Evolutionary conservation across 2,113 vertebrate species (phyloP).

Genomic region (Lichenostomus cassidix): DNA sequence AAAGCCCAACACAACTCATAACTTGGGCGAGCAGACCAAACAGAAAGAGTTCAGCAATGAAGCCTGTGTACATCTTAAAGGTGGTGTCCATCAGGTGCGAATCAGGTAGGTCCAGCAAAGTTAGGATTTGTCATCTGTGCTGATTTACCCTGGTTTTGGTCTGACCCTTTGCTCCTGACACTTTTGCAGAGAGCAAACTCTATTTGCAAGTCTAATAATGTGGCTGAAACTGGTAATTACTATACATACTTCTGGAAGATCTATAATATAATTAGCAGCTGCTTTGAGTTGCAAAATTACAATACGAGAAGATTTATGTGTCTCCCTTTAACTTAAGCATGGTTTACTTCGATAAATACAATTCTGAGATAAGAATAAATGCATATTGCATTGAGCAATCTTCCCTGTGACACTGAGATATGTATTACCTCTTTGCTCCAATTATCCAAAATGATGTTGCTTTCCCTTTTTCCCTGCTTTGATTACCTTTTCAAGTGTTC

Average conservation of each 20-base stretch:
- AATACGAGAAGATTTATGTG: constrained; percentile 72
- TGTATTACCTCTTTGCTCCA: constrained; percentile 65
- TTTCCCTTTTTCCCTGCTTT: constrained; percentile 69
- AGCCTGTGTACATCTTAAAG: not conserved
- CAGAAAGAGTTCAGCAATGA: not conserved
- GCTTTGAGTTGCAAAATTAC: constrained; percentile 70
- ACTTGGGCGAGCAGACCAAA: not conserved
- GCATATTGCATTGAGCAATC: constrained; percentile 63
- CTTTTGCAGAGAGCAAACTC: constrained; percentile 23
- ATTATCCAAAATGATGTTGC: constrained; percentile 72
- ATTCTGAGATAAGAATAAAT: constrained; percentile 75
- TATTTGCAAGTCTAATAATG: constrained; percentile 64
- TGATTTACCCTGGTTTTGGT: not conserved
- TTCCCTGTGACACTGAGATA: constrained; percentile 71
- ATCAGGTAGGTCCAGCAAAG: not conserved
- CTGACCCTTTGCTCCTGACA: not conserved
- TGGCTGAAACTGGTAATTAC: constrained; percentile 56
- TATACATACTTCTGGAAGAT: constrained; percentile 57
- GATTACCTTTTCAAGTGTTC: constrained; percentile 59
- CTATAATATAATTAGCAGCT: constrained; percentile 72
- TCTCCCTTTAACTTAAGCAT: constrained; percentile 70
- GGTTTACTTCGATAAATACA: constrained; percentile 73
- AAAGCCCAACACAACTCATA: not conserved
- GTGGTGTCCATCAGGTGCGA: not conserved
- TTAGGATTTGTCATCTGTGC: not conserved